Evolutionary conservation across 2,797 vertebrate genomes (phyloP).

Genomic region (Danio choprae): DNA sequence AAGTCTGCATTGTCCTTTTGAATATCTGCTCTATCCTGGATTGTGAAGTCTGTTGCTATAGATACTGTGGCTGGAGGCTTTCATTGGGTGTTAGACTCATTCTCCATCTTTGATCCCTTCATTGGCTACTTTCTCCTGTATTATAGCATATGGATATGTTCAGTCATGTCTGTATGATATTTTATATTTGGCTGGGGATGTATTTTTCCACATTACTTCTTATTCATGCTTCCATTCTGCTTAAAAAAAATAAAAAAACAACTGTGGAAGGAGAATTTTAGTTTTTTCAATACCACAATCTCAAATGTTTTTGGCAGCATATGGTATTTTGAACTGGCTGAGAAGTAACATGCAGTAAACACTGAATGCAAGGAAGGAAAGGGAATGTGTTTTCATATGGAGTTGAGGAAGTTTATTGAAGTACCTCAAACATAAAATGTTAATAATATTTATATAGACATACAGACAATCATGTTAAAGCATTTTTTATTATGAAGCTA

Average conservation of each 20-base stretch:
- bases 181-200: slow-evolving; percentile 16
- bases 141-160: slow-evolving; percentile 17
- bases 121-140: background rate
- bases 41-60: slow-evolving; percentile 49
- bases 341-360: background rate
- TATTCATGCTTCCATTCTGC: background rate
- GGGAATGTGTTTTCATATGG: background rate
- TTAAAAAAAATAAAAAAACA: background rate
- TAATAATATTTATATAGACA: background rate
- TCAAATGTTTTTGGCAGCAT: background rate
- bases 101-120: slow-evolving; percentile 26
- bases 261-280: background rate
- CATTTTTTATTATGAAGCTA: background rate
- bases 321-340: background rate
- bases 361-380: background rate
- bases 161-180: slow-evolving; percentile 26
- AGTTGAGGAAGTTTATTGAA: background rate
- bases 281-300: background rate
- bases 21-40: slow-evolving; percentile 26
- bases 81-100: slow-evolving; percentile 27
- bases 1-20: slow-evolving; percentile 30
- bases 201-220: slow-evolving; percentile 11
- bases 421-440: background rate
- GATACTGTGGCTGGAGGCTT: slow-evolving; percentile 27
- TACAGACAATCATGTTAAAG: background rate